These are phyloP conservation scores for Sturmia bella DNA, from an alignment of 2,888 invertebrate species.

Conservation along the genomic window DNA sequence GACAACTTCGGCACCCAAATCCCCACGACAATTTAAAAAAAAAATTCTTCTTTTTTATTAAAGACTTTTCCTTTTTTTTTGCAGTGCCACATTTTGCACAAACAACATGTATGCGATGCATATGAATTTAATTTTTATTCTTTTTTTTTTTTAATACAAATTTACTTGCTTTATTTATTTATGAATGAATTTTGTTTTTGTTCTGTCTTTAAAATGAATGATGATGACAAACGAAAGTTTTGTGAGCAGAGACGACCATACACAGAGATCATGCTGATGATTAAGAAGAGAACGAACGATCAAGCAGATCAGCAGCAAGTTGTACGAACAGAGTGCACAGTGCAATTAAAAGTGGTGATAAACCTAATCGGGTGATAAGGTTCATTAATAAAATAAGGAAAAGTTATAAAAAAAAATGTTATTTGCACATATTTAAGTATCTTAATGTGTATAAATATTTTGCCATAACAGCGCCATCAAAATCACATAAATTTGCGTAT, in stretches of 20 bases:
- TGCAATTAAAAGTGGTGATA: slow-evolving; percentile 58
- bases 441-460: not conserved
- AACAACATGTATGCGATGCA: slow-evolving; percentile 44
- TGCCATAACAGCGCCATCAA: slow-evolving; percentile 52
- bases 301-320: slow-evolving; percentile 25
- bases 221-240: slow-evolving; percentile 33
- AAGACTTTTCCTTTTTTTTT: slow-evolving; percentile 18
- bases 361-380: slow-evolving; percentile 68
- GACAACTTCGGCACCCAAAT: slow-evolving; percentile 24
- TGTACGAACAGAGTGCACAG: not conserved
- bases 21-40: slow-evolving; percentile 21
- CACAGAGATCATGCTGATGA: slow-evolving; percentile 48
- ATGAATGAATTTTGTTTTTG: slow-evolving; percentile 58
- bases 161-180: slow-evolving; percentile 44
- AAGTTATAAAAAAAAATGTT: slow-evolving; percentile 25
- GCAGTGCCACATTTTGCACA: slow-evolving; percentile 8
- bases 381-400: slow-evolving; percentile 63
- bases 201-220: slow-evolving; percentile 35
- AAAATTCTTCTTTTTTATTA: slow-evolving; percentile 16
- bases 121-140: slow-evolving; percentile 41
- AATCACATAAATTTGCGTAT: slow-evolving; percentile 52
- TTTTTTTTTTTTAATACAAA: no score
- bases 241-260: slow-evolving; percentile 15
- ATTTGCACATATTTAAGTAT: not conserved
- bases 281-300: slow-evolving; percentile 31